Conservation (phyloP, 1,140 invertebrate species). For the Apis mellifera region DNA sequence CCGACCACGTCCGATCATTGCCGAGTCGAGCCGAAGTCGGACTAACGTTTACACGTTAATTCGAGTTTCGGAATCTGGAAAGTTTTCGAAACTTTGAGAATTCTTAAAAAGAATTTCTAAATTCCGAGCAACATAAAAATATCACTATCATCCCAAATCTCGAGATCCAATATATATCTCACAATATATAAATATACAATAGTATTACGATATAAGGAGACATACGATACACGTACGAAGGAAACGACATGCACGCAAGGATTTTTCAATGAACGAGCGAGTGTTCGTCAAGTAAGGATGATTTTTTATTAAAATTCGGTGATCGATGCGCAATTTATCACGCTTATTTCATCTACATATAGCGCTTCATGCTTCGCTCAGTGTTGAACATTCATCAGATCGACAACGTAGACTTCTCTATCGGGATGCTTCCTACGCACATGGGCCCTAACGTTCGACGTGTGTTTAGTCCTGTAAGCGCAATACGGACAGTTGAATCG, state of each 20-base stretch:
- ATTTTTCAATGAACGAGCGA: not conserved
- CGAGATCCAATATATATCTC: too few relatives aligned
- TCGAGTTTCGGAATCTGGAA: too few relatives aligned
- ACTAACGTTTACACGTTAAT: too few relatives aligned
- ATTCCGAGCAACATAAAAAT: too few relatives aligned
- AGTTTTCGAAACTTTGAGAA: too few relatives aligned
- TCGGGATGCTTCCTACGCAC: slow-evolving; percentile 71
- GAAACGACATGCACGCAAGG: not conserved
- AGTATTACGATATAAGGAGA: not conserved
- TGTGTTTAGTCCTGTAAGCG: slow-evolving; percentile 79
- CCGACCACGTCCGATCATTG: too few relatives aligned
- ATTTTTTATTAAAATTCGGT: not conserved
- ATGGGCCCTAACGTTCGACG: slow-evolving; percentile 75
- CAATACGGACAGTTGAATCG: slow-evolving; percentile 83
- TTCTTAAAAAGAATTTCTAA: too few relatives aligned
- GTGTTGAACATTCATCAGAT: slow-evolving; percentile 42
- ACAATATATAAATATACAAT: too few relatives aligned
- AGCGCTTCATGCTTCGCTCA: not conserved
- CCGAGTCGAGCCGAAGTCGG: too few relatives aligned
- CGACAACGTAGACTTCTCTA: slow-evolving; percentile 63
- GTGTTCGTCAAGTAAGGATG: not conserved
- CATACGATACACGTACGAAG: not conserved
- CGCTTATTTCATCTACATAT: too few relatives aligned
- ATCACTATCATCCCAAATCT: too few relatives aligned
- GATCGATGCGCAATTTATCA: not conserved